Percentiles rank a stretch among this genome's conserved stretches.
These are phyloP conservation scores for Steinernema scapterisci DNA, from an alignment of 2,888 invertebrate genomes.

Conservation along the genomic window DNA sequence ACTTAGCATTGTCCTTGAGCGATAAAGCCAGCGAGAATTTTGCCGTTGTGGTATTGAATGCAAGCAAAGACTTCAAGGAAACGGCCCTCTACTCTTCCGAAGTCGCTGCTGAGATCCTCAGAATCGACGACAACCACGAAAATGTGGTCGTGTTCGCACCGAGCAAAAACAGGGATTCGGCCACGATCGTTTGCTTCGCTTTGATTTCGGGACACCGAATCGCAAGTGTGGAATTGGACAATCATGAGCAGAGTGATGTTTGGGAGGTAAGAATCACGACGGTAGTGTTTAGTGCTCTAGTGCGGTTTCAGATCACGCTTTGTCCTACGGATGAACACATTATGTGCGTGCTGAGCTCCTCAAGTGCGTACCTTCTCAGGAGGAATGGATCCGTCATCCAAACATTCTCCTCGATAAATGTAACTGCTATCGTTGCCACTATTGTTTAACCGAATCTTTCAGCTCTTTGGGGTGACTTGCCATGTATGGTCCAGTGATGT, in stretches of 20 bases:
- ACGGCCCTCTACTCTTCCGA: neutral
- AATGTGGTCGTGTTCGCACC: neutral
- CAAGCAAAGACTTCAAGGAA: neutral
- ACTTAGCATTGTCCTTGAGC: neutral
- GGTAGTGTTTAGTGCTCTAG: neutral
- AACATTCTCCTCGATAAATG: constrained; percentile 13
- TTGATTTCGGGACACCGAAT: neutral
- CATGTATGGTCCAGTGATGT: constrained; percentile 20
- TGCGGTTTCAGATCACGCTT: neutral
- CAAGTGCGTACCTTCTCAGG: neutral
- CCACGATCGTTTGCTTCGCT: neutral
- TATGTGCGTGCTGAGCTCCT: constrained; percentile 21
- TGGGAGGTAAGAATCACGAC: neutral
- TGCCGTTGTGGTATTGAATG: neutral
- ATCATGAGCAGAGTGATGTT: constrained; percentile 9
- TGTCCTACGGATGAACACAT: constrained; percentile 16
- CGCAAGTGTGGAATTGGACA: constrained; percentile 4
- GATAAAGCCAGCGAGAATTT: neutral
- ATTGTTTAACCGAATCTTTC: neutral
- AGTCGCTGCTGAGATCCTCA: neutral
- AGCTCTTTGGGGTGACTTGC: constrained; percentile 9
- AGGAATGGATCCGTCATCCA: neutral
- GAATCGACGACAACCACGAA: neutral
- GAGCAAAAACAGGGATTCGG: neutral
- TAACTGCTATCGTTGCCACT: neutral